phyloP scores from a whole-genome alignment of 2,888 invertebrate genomes.

The Conchocele bisecta region DNA sequence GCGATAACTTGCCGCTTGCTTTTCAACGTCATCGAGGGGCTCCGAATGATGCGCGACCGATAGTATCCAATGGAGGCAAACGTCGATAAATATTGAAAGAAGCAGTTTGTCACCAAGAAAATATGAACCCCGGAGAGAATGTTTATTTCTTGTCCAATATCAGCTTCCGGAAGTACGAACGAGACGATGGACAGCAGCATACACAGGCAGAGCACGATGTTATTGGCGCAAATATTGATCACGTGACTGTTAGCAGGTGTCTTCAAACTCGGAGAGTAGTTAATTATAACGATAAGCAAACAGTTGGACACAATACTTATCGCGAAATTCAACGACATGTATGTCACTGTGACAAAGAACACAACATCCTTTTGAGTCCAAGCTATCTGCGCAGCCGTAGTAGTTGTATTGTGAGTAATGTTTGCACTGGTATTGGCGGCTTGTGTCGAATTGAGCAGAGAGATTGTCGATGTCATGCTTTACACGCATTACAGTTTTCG shows the following conservation, averaged over 20 bases:
- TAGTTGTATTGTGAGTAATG: too few relatives aligned
- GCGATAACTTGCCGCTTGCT: slow-evolving; percentile 72
- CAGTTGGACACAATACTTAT: slow-evolving; percentile 47
- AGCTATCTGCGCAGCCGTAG: too few relatives aligned
- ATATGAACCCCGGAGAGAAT: slow-evolving; percentile 70
- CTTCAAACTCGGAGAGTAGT: slow-evolving; percentile 74
- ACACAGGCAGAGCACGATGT: slow-evolving; percentile 68
- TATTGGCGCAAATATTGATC: slow-evolving; percentile 78
- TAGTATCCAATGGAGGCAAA: slow-evolving; percentile 79
- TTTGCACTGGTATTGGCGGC: too few relatives aligned
- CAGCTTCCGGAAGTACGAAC: slow-evolving; percentile 50
- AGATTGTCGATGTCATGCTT: too few relatives aligned
- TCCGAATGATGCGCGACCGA: slow-evolving; percentile 71
- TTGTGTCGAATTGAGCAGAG: too few relatives aligned
- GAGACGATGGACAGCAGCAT: slow-evolving; percentile 71
- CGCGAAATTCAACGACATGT: slow-evolving; percentile 22
- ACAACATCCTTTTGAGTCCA: too few relatives aligned
- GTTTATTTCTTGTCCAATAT: slow-evolving; percentile 38
- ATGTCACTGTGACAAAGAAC: too few relatives aligned
- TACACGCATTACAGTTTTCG: too few relatives aligned
- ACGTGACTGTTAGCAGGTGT: slow-evolving; percentile 80
- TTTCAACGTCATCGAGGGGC: slow-evolving; percentile 67
- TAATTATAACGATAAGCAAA: slow-evolving; percentile 73
- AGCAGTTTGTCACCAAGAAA: slow-evolving; percentile 71
- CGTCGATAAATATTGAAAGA: slow-evolving; percentile 76